These are phyloP conservation scores for Didymodactylos carnosus DNA, from an alignment of 2,888 invertebrate genomes.

Conservation along the genomic window DNA sequence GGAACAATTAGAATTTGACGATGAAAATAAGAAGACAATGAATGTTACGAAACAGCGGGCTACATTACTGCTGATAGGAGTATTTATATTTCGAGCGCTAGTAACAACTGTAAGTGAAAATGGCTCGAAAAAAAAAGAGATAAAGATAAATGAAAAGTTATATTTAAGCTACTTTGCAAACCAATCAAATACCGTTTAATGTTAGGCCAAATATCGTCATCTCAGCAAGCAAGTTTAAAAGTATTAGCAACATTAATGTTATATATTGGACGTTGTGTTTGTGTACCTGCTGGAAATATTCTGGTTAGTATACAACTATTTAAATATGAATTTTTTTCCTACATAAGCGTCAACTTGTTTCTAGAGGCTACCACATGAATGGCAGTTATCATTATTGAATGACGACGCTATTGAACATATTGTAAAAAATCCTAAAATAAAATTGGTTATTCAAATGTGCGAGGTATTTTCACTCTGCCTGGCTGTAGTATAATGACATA, in stretches of 20 bases:
- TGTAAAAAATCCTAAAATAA: background rate
- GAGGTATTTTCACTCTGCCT: background rate
- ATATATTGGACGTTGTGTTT: slow-evolving; percentile 17
- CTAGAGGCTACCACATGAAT: slow-evolving; percentile 10
- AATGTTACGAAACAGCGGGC: slow-evolving; percentile 23
- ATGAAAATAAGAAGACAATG: slow-evolving; percentile 20
- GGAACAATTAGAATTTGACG: slow-evolving; percentile 24
- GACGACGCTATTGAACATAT: slow-evolving; percentile 5
- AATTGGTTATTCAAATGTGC: background rate
- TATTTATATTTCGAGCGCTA: slow-evolving; percentile 25
- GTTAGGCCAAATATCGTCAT: slow-evolving; percentile 19
- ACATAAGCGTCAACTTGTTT: too few relatives aligned
- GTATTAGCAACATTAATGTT: slow-evolving; percentile 24
- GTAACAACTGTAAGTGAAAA: slow-evolving; percentile 24
- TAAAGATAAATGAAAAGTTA: background rate
- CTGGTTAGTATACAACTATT: background rate
- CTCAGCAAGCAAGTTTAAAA: slow-evolving; percentile 23
- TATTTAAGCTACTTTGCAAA: slow-evolving; percentile 24
- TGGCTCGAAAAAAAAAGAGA: background rate
- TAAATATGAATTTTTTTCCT: background rate
- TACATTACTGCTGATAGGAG: slow-evolving; percentile 23
- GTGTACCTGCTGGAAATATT: background rate
- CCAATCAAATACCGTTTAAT: slow-evolving; percentile 27
- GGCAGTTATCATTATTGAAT: slow-evolving; percentile 5
- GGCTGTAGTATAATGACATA: background rate